Evolutionary conservation across 2,888 invertebrate genomes (phyloP), one percentile per base, ranked within the genome.

Genomic region (Drosophila falleni): DNA sequence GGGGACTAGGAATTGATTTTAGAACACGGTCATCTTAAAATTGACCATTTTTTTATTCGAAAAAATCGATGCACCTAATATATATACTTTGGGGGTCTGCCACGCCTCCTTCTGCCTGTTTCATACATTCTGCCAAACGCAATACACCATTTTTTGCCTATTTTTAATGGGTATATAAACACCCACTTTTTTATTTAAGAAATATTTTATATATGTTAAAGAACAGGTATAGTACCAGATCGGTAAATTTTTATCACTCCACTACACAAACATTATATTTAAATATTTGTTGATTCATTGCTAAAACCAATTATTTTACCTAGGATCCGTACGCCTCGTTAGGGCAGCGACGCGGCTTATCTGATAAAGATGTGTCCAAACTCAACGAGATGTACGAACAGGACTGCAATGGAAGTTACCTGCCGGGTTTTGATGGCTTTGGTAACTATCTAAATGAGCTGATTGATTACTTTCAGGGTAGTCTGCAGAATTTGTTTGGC

Each of bases 301-400:
- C 13, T 37, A n/a, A 37, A 35, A 37, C n/a, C n/a, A 37, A 31
- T 46, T 39, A 16, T 39, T 29, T 23, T 61, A 65, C 72, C 54
- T 71, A 94, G 94, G 92, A 93, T 79, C 91, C 92, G 1, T 90
- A 93, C 47, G 93, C 93, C 1, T 90, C 89, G 59, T 90, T 94
- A 60, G 94, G 94, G 0, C 94, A 94, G 80, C 92, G 94, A n/a
- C 89, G 91, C 41, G 93, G 93, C 23, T 90, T 94, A 13, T 94
- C 94, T 58, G 91, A 92, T 3, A 94, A 93, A 70, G 94, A 94
- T 65, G 86, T 93, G 10, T 80, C 88, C 15, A 94, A 94, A 81
- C 79, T 94, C 8, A 93, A 93, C 74, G 91, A 90, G 68, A 94
- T 94, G 94, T 94, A 94, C 80, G 92, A 93, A 47, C 87, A 87